These are phyloP conservation scores for Sclerodermus sp. DNA, from an alignment of 2,888 invertebrate species.

Conservation along the genomic window DNA sequence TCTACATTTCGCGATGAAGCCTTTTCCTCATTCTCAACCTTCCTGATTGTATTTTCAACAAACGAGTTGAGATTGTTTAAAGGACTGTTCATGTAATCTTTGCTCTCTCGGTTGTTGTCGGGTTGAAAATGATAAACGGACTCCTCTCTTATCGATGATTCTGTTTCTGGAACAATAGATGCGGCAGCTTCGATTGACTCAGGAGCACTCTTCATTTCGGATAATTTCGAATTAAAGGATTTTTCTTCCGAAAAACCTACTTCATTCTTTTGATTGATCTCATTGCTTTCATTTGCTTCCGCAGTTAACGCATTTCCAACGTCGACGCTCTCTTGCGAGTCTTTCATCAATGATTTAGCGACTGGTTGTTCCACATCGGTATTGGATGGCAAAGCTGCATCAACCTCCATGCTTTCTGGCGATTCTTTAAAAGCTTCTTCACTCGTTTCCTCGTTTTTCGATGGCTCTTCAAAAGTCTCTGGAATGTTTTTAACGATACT, in stretches of 20 bases:
- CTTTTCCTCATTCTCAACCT: background rate
- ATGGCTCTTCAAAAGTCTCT: too few relatives aligned
- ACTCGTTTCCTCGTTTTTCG: too few relatives aligned
- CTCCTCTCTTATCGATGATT: background rate
- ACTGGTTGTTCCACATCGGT: too few relatives aligned
- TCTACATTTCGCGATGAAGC: background rate
- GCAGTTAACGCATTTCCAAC: background rate
- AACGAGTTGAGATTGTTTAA: background rate
- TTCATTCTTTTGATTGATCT: constrained; percentile 7
- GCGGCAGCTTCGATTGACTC: background rate
- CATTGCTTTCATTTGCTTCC: constrained; percentile 6
- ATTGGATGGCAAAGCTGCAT: too few relatives aligned
- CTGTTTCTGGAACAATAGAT: background rate
- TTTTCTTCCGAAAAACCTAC: constrained; percentile 14
- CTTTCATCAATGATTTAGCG: too few relatives aligned
- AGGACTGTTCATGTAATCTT: background rate
- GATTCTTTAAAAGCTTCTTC: too few relatives aligned
- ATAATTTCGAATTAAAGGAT: background rate
- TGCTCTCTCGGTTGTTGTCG: background rate
- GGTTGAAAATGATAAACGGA: background rate
- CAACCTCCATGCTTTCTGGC: too few relatives aligned
- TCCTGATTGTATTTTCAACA: background rate
- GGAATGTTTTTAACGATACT: background rate
- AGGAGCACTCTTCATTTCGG: too few relatives aligned
- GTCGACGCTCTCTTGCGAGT: too few relatives aligned